Evolutionary conservation across 2,888 invertebrate species (phyloP).

Genomic region (Scaptomyza polygonia): DNA sequence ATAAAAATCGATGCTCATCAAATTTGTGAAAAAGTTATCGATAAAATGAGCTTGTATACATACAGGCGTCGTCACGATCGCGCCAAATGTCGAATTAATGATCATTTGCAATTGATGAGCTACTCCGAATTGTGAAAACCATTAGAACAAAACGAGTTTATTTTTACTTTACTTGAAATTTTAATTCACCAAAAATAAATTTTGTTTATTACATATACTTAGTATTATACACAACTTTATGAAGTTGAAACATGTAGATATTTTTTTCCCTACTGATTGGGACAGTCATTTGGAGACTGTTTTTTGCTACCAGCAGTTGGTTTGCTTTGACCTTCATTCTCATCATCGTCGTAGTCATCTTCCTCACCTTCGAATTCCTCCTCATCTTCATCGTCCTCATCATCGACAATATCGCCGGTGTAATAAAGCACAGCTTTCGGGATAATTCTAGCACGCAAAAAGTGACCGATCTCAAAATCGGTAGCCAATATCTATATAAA

Average conservation of each 20-base stretch:
- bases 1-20: background rate
- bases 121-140: background rate
- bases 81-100: constrained; percentile 2
- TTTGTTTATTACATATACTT: constrained; percentile 50
- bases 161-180: constrained; percentile 51
- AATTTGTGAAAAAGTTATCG: background rate
- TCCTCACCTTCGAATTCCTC: constrained; percentile 87
- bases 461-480: constrained; percentile 99
- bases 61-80: constrained; percentile 2
- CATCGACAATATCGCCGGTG: constrained; percentile 95
- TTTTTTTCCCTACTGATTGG: constrained; percentile 87
- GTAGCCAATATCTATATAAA: constrained; percentile 88
- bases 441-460: constrained; percentile 97
- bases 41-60: too few species aligned
- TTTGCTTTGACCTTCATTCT: constrained; percentile 86
- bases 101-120: background rate
- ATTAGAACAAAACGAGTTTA: background rate
- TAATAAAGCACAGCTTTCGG: constrained; percentile 98
- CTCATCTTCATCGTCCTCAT: constrained; percentile 88
- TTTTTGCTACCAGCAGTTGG: constrained; percentile 75
- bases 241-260: constrained; percentile 30
- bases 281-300: constrained; percentile 87
- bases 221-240: constrained; percentile 50
- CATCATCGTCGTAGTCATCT: constrained; percentile 86
- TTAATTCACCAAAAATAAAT: constrained; percentile 69